Conservation (phyloP, 2,888 invertebrate genomes). For the Notodonta ziczac region DNA sequence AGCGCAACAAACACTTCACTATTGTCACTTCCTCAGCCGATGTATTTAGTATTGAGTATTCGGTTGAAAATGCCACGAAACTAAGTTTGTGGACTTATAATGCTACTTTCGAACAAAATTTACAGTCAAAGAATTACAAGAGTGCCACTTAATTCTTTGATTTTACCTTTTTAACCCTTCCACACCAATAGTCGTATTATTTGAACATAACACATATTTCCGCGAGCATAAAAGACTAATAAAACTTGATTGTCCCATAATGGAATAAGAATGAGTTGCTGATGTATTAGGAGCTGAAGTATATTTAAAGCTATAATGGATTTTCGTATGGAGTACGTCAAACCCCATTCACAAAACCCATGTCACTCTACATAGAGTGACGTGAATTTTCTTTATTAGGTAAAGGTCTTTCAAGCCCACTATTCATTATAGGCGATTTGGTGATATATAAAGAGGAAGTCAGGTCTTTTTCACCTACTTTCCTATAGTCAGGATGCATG, state of each 20-base stretch:
- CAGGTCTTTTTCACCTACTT: too few species aligned
- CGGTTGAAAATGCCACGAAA: neutral
- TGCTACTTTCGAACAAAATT: too few species aligned
- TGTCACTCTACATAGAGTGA: slow-evolving; percentile 9
- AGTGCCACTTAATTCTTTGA: too few species aligned
- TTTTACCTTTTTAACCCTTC: too few species aligned
- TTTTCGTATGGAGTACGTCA: slow-evolving; percentile 4
- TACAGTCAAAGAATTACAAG: too few species aligned
- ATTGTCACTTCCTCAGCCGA: slow-evolving; percentile 68
- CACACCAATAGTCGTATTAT: neutral
- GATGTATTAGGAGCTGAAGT: slow-evolving; percentile 3
- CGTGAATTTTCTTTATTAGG: neutral
- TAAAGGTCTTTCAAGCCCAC: neutral
- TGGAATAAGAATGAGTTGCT: slow-evolving; percentile 4
- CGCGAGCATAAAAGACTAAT: neutral
- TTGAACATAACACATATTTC: neutral
- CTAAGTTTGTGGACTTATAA: neutral
- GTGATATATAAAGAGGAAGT: too few species aligned
- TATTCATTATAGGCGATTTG: too few species aligned
- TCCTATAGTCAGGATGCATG: too few species aligned
- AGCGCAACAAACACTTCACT: slow-evolving; percentile 58
- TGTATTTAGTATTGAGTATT: slow-evolving; percentile 6
- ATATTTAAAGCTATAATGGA: slow-evolving; percentile 8
- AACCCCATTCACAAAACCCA: slow-evolving; percentile 10
- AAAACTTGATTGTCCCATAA: slow-evolving; percentile 4